Base-by-base conservation (phyloP, 1,140 invertebrate genomes). In the Brachionus sp. region DNA sequence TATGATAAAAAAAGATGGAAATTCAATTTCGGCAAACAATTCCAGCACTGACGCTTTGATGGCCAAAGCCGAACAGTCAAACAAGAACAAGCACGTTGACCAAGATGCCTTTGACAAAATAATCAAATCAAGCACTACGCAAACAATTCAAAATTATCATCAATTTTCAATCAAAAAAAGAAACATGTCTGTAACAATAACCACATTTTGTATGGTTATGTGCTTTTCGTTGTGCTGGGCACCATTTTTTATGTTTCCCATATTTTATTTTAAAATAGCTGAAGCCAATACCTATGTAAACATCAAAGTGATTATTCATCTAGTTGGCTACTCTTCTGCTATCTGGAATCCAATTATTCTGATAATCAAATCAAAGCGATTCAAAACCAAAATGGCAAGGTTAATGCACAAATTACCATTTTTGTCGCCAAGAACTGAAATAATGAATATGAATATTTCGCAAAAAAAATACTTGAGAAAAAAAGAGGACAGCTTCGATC, bases 161-260 rank as follows among this genome's bases (percentile, higher is more conserved):
- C 77, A 80, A 42, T 80, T 80, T 80, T 80, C 50, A 25, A 57
- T 80, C 35, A 80, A 80, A 80, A 80, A 80, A 66, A 50, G 77
- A 37, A 80, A 80, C 19, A 80, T 80, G 77, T 62, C 50, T 13
- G 77, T 80, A 3, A 80, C 77, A 39, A 42, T 80, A 10, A 80
- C 77, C 12, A 80, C 77, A 23, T 80, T 57, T 80, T 66, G 35
- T 23, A 80, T 80, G 77, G 77, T 80, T 13, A 66, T 66, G 50
- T 57, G 77, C n/a, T 80, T 80, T 62, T 62, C 77, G 9, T 25
- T 80, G 16, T 80, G 77, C 37, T 80, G 77, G 77, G 37, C 77
- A 25, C 77, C 77, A 29, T 80, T 80, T 66, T 80, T 80, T 80
- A 37, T 80, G 33, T 66, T 80, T 39, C 77, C 77, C 2, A 62